A percentile compares a stretch with the other conserved stretches of the same genome.
Conservation (phyloP, 1,140 invertebrate species). For the Alviniconcha marisindica region DNA sequence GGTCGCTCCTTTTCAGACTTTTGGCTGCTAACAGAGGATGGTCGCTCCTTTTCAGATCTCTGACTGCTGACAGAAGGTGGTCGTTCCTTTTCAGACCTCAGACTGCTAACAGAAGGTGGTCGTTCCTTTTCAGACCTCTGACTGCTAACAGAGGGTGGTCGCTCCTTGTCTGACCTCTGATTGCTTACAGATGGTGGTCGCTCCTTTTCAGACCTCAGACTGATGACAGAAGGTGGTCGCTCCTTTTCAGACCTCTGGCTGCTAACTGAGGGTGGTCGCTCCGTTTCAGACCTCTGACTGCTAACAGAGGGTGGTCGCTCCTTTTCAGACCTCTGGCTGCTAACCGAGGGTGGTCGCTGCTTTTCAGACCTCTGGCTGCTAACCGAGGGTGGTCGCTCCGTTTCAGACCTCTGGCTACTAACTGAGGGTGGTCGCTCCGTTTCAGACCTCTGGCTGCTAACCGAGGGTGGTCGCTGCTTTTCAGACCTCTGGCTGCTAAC, state of each 20-base stretch:
- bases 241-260: not conserved
- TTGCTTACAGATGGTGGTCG: not conserved
- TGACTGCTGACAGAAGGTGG: not conserved
- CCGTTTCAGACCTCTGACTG: not conserved
- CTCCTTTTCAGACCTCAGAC: not conserved
- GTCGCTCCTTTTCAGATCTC: not conserved
- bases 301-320: not conserved
- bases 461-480: not conserved
- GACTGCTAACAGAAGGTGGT: not conserved
- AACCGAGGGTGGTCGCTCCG: not conserved
- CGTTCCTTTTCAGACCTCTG: not conserved
- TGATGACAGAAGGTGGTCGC: not conserved
- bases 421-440: not conserved
- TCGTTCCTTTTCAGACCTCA: not conserved
- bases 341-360: not conserved
- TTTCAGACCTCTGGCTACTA: not conserved
- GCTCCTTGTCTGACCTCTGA: not conserved
- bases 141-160: slow-evolving; percentile 3
- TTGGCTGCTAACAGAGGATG: not conserved
- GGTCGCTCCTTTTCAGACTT: not conserved
- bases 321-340: not conserved
- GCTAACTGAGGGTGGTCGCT: not conserved
- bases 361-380: not conserved
- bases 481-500: not conserved
- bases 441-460: not conserved